Conservation (phyloP, 2,888 invertebrate genomes). For the Apocheima hispidaria region DNA sequence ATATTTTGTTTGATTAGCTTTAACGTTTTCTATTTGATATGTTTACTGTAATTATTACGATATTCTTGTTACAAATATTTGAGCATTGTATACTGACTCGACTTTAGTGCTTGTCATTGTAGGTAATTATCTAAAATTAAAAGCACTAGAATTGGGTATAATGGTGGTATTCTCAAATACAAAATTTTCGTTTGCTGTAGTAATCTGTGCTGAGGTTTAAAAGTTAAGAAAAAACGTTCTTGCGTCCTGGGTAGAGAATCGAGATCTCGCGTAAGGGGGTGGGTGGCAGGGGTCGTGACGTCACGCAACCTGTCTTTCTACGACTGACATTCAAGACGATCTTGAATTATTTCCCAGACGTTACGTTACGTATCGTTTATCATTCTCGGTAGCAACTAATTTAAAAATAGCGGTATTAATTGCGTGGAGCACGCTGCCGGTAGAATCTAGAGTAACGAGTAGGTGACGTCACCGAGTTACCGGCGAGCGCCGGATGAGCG, state of each 20-base stretch:
- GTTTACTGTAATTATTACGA: too few relatives aligned
- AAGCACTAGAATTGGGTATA: too few relatives aligned
- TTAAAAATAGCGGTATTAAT: slow-evolving; percentile 28
- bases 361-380: neutral
- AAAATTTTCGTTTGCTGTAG: too few relatives aligned
- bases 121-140: too few relatives aligned
- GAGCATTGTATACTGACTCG: too few relatives aligned
- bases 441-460: slow-evolving; percentile 24
- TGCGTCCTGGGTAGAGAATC: neutral
- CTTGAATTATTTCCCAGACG: slow-evolving; percentile 6
- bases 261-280: neutral
- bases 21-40: too few relatives aligned
- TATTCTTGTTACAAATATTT: too few relatives aligned
- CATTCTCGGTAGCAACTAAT: slow-evolving; percentile 15
- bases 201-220: too few relatives aligned
- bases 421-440: slow-evolving; percentile 23
- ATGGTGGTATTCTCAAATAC: too few relatives aligned
- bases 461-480: slow-evolving; percentile 66
- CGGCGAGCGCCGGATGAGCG: slow-evolving; percentile 77
- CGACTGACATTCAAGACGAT: neutral
- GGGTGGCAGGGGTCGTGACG: slow-evolving; percentile 20
- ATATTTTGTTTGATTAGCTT: too few relatives aligned
- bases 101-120: too few relatives aligned
- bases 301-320: slow-evolving; percentile 18
- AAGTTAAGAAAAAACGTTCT: too few relatives aligned